Conservation (phyloP, 1,140 invertebrate genomes). For the Drosophila navojoa region DNA sequence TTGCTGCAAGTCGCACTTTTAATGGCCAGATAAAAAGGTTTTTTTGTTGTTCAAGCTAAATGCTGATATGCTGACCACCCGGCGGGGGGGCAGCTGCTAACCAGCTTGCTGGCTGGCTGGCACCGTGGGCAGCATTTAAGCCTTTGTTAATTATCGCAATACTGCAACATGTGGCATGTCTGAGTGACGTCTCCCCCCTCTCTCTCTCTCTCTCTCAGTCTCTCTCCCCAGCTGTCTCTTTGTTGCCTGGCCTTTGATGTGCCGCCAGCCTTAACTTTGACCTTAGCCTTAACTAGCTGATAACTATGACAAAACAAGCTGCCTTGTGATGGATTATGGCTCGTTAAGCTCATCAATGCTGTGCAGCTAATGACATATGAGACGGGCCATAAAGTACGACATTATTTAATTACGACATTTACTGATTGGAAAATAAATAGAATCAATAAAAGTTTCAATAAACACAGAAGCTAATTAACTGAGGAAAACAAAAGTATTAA, state of each 20-base stretch:
- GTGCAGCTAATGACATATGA: not conserved
- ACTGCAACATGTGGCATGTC: conserved; percentile 50
- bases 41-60: not conserved
- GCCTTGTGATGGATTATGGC: conserved; percentile 13
- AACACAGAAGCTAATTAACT: not conserved
- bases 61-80: conserved; percentile 55
- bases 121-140: conserved; percentile 44
- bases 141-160: conserved; percentile 70
- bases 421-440: conserved; percentile 7
- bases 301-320: conserved; percentile 33
- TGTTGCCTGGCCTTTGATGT: conserved; percentile 24
- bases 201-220: not conserved
- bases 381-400: not conserved
- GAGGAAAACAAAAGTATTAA: no score
- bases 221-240: conserved; percentile 24
- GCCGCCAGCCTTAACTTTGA: conserved; percentile 38
- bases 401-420: not conserved
- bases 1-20: conserved; percentile 65
- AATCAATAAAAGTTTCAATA: conserved; percentile 18
- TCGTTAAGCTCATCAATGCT: not conserved
- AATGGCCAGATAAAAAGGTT: conserved; percentile 57
- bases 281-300: conserved; percentile 37
- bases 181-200: conserved; percentile 12
- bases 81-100: conserved; percentile 33
- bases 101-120: conserved; percentile 33